These are phyloP conservation scores for Aplidium turbinatum DNA, from an alignment of 23 tunicate genomes.

Conservation along the genomic window DNA sequence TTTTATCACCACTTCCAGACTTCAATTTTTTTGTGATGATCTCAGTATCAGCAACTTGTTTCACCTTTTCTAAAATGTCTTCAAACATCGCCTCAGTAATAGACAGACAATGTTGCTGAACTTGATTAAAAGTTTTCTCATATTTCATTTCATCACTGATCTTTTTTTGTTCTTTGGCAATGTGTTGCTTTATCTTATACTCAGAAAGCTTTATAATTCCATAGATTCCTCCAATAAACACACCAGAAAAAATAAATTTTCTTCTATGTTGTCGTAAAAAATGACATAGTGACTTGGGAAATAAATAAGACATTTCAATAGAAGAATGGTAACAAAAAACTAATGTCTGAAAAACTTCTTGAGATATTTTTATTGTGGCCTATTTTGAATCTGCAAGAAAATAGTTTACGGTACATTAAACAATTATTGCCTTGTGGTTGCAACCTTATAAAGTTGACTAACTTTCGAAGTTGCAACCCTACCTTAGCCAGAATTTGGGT, in stretches of 20 bases:
- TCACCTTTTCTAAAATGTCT: slow-evolving; percentile 22
- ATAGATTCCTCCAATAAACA: slow-evolving; percentile 70
- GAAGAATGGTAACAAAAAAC: too few relatives aligned
- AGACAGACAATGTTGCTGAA: slow-evolving; percentile 58
- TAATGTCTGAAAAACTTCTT: too few relatives aligned
- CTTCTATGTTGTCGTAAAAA: slow-evolving; percentile 66
- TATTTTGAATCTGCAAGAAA: too few relatives aligned
- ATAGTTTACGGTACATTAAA: too few relatives aligned
- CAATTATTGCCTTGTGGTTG: too few relatives aligned
- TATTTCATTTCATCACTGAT: slow-evolving; percentile 11
- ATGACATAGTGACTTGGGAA: slow-evolving; percentile 31
- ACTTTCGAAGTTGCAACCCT: too few relatives aligned
- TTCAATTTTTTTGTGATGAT: slow-evolving; percentile 45
- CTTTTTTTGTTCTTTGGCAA: slow-evolving; percentile 53
- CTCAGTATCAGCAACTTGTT: slow-evolving; percentile 27
- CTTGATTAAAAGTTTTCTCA: slow-evolving; percentile 45
- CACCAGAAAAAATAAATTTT: slow-evolving; percentile 82
- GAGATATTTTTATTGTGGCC: too few relatives aligned
- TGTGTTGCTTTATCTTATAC: slow-evolving; percentile 53
- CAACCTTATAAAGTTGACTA: too few relatives aligned
- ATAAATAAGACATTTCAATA: slow-evolving; percentile 32
- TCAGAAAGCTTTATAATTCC: slow-evolving; percentile 67
- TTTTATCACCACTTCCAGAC: slow-evolving; percentile 16
- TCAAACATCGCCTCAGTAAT: slow-evolving; percentile 42
- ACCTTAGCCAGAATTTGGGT: too few relatives aligned